These are phyloP conservation scores for Schizopygopsis pylzovi DNA, from an alignment of 2,797 vertebrate genomes.

Conservation along the genomic window DNA sequence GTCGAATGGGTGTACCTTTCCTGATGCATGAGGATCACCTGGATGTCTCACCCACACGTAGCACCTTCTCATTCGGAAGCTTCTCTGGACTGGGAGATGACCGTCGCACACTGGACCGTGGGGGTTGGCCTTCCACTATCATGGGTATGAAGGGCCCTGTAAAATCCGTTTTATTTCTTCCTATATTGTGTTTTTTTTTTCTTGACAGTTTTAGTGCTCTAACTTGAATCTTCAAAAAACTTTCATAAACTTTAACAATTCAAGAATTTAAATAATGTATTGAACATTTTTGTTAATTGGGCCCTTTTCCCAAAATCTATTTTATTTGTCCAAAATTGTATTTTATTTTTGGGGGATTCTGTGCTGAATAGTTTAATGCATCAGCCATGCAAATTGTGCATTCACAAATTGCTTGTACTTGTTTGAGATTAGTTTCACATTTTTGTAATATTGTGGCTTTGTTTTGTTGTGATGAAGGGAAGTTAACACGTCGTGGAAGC, in stretches of 20 bases:
- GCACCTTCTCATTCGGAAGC: slow-evolving; percentile 96
- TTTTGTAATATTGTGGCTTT: neutral
- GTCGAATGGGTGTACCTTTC: slow-evolving; percentile 95
- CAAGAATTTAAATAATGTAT: no score
- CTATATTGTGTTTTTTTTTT: neutral
- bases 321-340: no score
- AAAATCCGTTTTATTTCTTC: neutral
- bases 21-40: slow-evolving; percentile 94
- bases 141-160: slow-evolving; percentile 80
- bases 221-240: no score
- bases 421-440: neutral
- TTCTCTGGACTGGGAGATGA: slow-evolving; percentile 97
- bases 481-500: slow-evolving; percentile 92
- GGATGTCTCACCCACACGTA: slow-evolving; percentile 96
- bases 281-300: no score
- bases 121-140: slow-evolving; percentile 96
- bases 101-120: slow-evolving; percentile 88
- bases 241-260: no score
- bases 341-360: neutral
- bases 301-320: no score
- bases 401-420: neutral
- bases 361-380: neutral
- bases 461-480: slow-evolving; percentile 77
- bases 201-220: no score
- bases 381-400: neutral